phyloP scores from a whole-genome alignment of 2,113 vertebrate species.

The Orthonyx spaldingii region DNA sequence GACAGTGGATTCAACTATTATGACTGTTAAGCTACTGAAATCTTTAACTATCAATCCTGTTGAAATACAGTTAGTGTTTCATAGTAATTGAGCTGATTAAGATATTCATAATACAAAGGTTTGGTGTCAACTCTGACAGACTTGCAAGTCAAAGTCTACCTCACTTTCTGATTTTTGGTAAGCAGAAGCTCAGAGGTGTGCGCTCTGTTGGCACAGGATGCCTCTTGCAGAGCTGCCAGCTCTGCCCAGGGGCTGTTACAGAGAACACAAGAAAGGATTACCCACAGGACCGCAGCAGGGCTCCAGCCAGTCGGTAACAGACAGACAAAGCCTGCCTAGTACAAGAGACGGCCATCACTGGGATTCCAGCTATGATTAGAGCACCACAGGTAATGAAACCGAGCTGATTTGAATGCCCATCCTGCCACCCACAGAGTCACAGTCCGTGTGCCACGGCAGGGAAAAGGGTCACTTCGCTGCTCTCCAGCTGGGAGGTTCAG shows the following conservation, averaged over 20 bases:
- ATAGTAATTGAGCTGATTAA: neutral
- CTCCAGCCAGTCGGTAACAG: neutral
- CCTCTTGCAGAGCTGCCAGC: neutral
- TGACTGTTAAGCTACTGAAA: neutral
- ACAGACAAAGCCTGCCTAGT: neutral
- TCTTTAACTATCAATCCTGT: neutral
- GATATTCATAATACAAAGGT: neutral
- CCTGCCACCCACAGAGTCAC: neutral
- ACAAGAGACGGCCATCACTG: neutral
- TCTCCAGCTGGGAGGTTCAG: neutral
- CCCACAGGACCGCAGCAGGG: neutral
- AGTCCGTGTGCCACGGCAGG: neutral
- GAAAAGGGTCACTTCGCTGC: neutral
- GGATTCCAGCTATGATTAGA: accelerated
- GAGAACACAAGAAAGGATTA: neutral
- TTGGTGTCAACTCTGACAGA: neutral
- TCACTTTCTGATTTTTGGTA: accelerated
- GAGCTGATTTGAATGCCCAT: accelerated
- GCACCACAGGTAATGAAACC: accelerated
- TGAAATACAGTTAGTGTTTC: neutral
- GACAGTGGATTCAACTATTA: neutral
- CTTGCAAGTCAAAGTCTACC: neutral
- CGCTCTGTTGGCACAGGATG: neutral
- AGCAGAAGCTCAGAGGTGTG: neutral
- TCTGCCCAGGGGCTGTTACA: neutral